A percentile compares a stretch with the other conserved stretches of the same genome.
Evolutionary conservation across 2,113 vertebrate genomes (phyloP).

Genomic region (Microtus montanus): DNA sequence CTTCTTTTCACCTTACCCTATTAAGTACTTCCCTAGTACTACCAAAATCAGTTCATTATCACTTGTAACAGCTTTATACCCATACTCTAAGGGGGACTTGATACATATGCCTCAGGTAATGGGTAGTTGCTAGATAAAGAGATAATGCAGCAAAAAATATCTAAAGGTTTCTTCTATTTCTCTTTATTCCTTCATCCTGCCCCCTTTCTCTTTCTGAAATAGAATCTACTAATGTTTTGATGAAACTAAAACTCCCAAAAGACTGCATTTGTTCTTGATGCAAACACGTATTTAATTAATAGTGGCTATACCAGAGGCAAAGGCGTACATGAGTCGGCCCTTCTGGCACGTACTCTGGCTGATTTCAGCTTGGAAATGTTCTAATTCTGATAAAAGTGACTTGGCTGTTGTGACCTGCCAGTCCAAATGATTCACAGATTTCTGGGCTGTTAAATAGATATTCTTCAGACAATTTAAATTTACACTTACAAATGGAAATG

Average conservation of each 20-base stretch:
- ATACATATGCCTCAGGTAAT: neutral
- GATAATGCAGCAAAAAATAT: neutral
- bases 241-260: neutral
- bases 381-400: neutral
- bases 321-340: neutral
- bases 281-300: neutral
- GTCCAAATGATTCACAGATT: neutral
- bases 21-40: neutral
- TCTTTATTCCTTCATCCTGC: neutral
- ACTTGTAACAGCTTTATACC: neutral
- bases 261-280: neutral
- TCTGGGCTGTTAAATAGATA: neutral
- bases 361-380: neutral
- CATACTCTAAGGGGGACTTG: neutral
- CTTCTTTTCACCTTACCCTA: neutral
- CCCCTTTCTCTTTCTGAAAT: neutral
- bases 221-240: neutral
- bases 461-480: neutral
- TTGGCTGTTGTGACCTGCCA: neutral
- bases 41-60: neutral
- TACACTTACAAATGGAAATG: neutral
- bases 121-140: neutral
- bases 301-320: neutral
- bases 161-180: neutral
- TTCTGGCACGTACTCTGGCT: neutral